phyloP scores from a whole-genome alignment of 2,888 invertebrate species.

The Mythimna loreyi region DNA sequence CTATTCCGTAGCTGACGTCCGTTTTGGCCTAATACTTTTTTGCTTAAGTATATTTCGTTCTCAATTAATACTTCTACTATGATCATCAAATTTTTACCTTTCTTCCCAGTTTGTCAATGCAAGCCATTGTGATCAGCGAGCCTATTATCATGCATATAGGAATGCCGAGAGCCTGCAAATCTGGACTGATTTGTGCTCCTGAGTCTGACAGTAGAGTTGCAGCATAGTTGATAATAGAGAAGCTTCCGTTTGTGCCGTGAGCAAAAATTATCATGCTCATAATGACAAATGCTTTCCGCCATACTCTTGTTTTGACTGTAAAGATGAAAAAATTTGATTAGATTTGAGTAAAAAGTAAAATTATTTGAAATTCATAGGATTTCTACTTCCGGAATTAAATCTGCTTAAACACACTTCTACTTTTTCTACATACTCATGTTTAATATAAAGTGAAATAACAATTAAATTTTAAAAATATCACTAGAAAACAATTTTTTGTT shows the following conservation, averaged over 20 bases:
- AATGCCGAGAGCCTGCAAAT: slow-evolving; percentile 71
- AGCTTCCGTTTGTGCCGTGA: slow-evolving; percentile 69
- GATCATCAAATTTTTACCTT: slow-evolving; percentile 48
- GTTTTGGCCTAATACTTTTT: too few species aligned
- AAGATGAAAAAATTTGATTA: slow-evolving; percentile 33
- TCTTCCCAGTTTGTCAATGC: slow-evolving; percentile 69
- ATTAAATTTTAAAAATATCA: too few species aligned
- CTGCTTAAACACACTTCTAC: too few species aligned
- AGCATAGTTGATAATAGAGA: slow-evolving; percentile 71
- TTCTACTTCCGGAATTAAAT: too few species aligned
- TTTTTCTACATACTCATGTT: too few species aligned
- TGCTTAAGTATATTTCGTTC: too few species aligned
- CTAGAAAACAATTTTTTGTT: too few species aligned
- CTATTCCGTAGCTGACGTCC: too few species aligned
- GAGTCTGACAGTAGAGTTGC: slow-evolving; percentile 67
- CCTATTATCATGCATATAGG: slow-evolving; percentile 72
- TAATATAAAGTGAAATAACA: too few species aligned
- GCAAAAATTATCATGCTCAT: slow-evolving; percentile 60
- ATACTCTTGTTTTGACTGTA: slow-evolving; percentile 71
- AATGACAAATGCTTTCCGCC: slow-evolving; percentile 71
- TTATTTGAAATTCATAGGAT: neutral
- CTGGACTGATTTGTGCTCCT: slow-evolving; percentile 67
- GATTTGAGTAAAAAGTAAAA: neutral
- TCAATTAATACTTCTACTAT: neutral
- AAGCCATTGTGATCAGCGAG: slow-evolving; percentile 63